Base-by-base conservation (phyloP, 1,140 invertebrate genomes). In the Aethina tumida region DNA sequence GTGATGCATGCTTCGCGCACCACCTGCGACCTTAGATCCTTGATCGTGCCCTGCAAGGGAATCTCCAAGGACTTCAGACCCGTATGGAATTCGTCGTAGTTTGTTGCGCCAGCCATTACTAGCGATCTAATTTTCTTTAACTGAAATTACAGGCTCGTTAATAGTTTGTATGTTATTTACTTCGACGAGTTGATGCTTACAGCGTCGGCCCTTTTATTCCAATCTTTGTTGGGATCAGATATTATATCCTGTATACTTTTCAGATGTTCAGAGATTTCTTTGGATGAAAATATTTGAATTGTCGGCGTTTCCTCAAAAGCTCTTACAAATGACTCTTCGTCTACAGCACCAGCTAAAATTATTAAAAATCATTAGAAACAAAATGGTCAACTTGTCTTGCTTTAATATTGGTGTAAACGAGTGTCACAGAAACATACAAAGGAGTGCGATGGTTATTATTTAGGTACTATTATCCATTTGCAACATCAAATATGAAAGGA, bases 1-100 rank as follows among this genome's bases (percentile, higher is more conserved):
- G 92, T 91, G 29, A 97, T 88, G 60, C 92, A 97, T 0, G 86
- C 87, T 64, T 98, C 95, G 40, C 94, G 70, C 0, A 92, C 90
- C 35, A 97, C 87, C 68, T 74, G 71, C 44, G 80, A 93, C 54
- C 94, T 71, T 2, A 97, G 68, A 69, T 97, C 94, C 67, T 87
- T 91, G 40, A 92, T 75, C 33, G 86, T 81, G 12, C 75, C 70
- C 35, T 90, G 75, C 52, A 97, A 84, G 7, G 87, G 69, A 39
- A 80, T 68, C 39, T 93, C 89, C 26, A 94, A 56, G 37, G 72
- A 74, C 53, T 87, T 80, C n/a, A 97, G 64, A 41, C 78, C 73
- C 8, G 73, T 71, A 33, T 72, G 68, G 61, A 97, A 94, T 52
- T 92, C 90, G 25, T 87, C 80, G 56, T 80, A 84, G 55, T 81